Percentiles rank a stretch among this genome's conserved stretches.
phyloP scores from a whole-genome alignment of 2,797 vertebrate genomes.

The Glossophaga mutica region DNA sequence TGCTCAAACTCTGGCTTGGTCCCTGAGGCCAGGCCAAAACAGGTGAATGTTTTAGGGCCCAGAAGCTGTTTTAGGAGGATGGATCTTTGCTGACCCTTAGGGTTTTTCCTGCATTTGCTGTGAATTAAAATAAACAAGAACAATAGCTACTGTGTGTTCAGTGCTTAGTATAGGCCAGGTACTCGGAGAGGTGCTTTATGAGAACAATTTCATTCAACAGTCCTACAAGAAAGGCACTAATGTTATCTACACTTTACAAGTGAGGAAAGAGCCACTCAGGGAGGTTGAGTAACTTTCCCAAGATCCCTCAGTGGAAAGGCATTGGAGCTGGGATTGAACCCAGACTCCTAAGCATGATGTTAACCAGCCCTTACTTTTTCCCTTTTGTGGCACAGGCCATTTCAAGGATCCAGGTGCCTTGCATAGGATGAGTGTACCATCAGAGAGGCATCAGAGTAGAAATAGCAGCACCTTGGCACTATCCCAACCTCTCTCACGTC shows the following conservation, averaged over 20 bases:
- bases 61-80: not conserved
- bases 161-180: not conserved
- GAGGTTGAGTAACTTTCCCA: not conserved
- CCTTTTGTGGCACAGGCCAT: not conserved
- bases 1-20: not conserved
- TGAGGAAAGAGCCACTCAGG: not conserved
- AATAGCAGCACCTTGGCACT: not conserved
- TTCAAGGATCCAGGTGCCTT: not conserved
- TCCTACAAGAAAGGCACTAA: not conserved
- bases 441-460: not conserved
- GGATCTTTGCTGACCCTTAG: not conserved
- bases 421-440: not conserved
- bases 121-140: slow-evolving; percentile 2
- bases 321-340: not conserved
- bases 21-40: not conserved
- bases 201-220: not conserved
- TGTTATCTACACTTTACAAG: not conserved
- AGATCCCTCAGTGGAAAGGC: not conserved
- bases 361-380: not conserved
- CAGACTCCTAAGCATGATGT: not conserved
- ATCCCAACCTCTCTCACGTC: not conserved
- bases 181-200: not conserved
- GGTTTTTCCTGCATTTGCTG: not conserved
- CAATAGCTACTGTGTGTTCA: not conserved
- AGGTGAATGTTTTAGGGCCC: not conserved